phyloP scores from a whole-genome alignment of 92 coral and sea anemone species.

The Virgularia gustaviana region DNA sequence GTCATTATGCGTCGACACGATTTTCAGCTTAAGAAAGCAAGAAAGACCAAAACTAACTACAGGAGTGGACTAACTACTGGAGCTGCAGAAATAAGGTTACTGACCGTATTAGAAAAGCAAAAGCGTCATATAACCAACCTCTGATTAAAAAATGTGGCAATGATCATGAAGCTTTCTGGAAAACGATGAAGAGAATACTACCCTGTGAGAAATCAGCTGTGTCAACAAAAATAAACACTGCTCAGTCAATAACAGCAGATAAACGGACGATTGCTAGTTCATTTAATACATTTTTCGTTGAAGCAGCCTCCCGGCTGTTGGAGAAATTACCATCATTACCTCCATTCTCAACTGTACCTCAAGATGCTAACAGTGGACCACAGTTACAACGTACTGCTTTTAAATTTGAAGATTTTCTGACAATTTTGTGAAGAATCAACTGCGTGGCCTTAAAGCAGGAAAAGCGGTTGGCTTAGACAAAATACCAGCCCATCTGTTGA shows the following conservation, averaged over 20 bases:
- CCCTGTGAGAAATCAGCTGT: conserved; percentile 18
- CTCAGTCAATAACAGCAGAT: conserved; percentile 6
- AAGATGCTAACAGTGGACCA: not conserved
- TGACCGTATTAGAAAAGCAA: conserved; percentile 22
- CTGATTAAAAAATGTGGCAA: conserved; percentile 29
- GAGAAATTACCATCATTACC: conserved; percentile 10
- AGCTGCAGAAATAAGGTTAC: conserved; percentile 40
- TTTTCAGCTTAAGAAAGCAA: conserved; percentile 36
- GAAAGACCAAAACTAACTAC: conserved; percentile 25
- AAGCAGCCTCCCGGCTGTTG: conserved; percentile 22
- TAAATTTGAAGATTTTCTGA: conserved; percentile 24
- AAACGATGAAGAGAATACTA: conserved; percentile 26
- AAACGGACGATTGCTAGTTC: conserved; percentile 21
- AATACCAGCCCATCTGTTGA: too few species aligned
- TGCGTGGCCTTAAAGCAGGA: conserved; percentile 29
- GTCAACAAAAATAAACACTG: too few species aligned
- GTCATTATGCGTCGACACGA: conserved; percentile 52
- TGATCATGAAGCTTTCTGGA: conserved; percentile 21
- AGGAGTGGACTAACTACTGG: conserved; percentile 42
- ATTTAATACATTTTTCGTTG: conserved; percentile 19
- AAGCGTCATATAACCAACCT: conserved; percentile 5
- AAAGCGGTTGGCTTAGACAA: too few species aligned
- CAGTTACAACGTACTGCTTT: too few species aligned
- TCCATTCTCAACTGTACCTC: conserved; percentile 4
- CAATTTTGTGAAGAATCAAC: not conserved